A percentile compares a stretch with the other conserved stretches of the same genome.
Evolutionary conservation across 2,113 vertebrate species (phyloP).

Genomic region (Chaetodon auriga): DNA sequence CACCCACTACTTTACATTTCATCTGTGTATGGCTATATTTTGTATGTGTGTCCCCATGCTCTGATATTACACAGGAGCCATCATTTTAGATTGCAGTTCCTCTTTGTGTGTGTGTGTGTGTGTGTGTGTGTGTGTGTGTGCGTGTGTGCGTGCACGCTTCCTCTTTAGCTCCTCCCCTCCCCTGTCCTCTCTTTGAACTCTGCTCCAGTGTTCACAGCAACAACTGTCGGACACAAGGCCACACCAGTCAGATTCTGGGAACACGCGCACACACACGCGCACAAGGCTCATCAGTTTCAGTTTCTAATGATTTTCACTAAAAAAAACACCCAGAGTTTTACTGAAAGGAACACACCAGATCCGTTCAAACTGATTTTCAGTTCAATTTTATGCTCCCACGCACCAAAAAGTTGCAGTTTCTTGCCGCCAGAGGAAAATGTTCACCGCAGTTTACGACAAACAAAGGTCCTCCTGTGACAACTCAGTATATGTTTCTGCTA

Average conservation of each 20-base stretch:
- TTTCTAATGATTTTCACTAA: slow-evolving; percentile 17
- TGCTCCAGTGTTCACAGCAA: slow-evolving; percentile 40
- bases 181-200: slow-evolving; percentile 75
- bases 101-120: not conserved
- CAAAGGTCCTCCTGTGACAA: slow-evolving; percentile 18
- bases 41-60: slow-evolving; percentile 10
- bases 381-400: slow-evolving; percentile 31
- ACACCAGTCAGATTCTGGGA: slow-evolving; percentile 36
- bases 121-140: slow-evolving; percentile 12
- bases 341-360: slow-evolving; percentile 20
- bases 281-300: slow-evolving; percentile 15
- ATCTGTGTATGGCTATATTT: slow-evolving; percentile 36
- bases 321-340: not conserved
- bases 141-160: slow-evolving; percentile 2
- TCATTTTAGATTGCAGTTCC: slow-evolving; percentile 19
- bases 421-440: slow-evolving; percentile 23
- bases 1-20: slow-evolving; percentile 24
- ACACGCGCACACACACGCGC: slow-evolving; percentile 1
- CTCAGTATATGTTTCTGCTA: slow-evolving; percentile 18
- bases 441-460: slow-evolving; percentile 29
- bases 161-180: slow-evolving; percentile 39
- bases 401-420: slow-evolving; percentile 25
- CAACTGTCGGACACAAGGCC: slow-evolving; percentile 48
- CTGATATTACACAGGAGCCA: slow-evolving; percentile 20
- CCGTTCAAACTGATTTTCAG: slow-evolving; percentile 27